Evolutionary conservation across 2,113 vertebrate genomes (phyloP).

Genomic region (Picathartes gymnocephalus): DNA sequence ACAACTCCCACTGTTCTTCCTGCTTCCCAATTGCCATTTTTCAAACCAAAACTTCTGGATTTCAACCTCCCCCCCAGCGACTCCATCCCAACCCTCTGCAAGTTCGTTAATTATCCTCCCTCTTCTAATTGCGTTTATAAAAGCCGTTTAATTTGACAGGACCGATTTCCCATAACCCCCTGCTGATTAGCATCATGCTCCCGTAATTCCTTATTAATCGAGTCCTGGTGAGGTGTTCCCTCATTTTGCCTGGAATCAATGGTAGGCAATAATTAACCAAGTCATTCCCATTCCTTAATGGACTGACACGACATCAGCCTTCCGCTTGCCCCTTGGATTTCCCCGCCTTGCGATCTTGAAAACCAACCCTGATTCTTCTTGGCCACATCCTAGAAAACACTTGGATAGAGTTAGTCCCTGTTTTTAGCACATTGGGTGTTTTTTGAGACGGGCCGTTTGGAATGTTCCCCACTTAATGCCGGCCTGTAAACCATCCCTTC

Average conservation of each 20-base stretch:
- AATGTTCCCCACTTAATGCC: background rate
- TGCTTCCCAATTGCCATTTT: background rate
- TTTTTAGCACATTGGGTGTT: background rate
- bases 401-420: background rate
- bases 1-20: rapidly evolving
- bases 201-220: slow-evolving; percentile 57
- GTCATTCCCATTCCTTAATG: background rate
- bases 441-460: background rate
- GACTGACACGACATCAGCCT: background rate
- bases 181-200: slow-evolving; percentile 63
- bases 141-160: slow-evolving; percentile 60
- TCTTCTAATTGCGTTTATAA: slow-evolving; percentile 40
- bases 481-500: slow-evolving; percentile 1
- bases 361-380: background rate
- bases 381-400: background rate
- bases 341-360: background rate
- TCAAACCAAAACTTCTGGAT: background rate
- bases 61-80: background rate
- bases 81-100: background rate
- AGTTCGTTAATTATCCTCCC: slow-evolving; percentile 41
- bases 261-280: slow-evolving; percentile 49
- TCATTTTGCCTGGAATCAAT: slow-evolving; percentile 50
- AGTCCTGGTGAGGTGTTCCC: background rate
- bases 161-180: slow-evolving; percentile 62
- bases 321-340: background rate